Evolutionary conservation across 2,797 vertebrate species (phyloP).

Genomic region (Pseudochaenichthys georgianus): DNA sequence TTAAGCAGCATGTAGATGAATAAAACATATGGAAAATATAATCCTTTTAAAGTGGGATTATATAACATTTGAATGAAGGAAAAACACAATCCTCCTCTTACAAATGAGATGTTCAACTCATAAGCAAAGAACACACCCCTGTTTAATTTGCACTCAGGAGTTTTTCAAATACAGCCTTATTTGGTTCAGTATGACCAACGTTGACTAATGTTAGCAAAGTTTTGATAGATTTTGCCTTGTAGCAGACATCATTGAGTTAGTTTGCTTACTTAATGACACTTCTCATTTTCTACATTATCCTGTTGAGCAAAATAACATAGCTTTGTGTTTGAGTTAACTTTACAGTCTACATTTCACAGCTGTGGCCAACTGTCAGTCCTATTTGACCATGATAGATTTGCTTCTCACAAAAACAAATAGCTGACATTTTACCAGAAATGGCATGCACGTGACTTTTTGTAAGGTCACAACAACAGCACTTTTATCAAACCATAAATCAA

Average conservation of each 20-base stretch:
- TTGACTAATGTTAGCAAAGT: no score
- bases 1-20: background rate
- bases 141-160: background rate
- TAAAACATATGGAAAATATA: background rate
- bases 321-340: constrained; percentile 1
- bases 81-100: background rate
- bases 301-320: background rate
- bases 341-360: background rate
- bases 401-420: background rate
- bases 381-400: constrained; percentile 1
- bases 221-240: background rate
- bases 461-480: background rate
- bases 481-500: background rate
- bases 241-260: background rate
- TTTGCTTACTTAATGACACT: background rate
- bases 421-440: background rate
- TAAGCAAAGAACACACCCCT: background rate
- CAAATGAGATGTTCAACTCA: background rate
- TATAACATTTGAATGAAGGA: background rate
- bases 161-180: background rate
- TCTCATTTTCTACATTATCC: background rate
- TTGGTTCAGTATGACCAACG: background rate
- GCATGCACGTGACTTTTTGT: background rate
- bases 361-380: background rate
- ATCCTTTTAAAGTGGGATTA: background rate